These are phyloP conservation scores for Myodes glareolus DNA, from an alignment of 2,113 vertebrate genomes.

Conservation along the genomic window DNA sequence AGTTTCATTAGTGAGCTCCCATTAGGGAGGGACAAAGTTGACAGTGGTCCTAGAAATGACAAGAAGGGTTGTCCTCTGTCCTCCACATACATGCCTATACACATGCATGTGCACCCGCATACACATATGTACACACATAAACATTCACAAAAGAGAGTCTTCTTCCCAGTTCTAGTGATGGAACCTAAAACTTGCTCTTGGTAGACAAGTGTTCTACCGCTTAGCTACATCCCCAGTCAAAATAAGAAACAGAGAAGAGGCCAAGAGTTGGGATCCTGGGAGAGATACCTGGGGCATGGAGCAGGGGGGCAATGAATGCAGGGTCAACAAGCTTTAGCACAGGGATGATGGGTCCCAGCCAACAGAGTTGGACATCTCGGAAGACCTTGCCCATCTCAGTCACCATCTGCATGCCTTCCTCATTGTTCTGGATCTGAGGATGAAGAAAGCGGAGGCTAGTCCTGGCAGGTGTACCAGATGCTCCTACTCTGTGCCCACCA, in stretches of 20 bases:
- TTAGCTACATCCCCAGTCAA: neutral
- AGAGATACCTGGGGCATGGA: slow-evolving; percentile 71
- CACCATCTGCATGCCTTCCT: slow-evolving; percentile 85
- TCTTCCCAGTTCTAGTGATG: neutral
- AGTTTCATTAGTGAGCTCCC: neutral
- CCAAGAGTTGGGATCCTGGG: neutral
- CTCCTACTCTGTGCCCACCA: neutral
- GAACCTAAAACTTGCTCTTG: neutral
- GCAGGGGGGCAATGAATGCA: slow-evolving; percentile 37
- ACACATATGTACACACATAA: neutral
- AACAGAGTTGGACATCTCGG: slow-evolving; percentile 86
- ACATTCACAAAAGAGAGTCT: neutral
- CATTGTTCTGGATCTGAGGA: slow-evolving; percentile 80
- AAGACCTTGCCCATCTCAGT: slow-evolving; percentile 83
- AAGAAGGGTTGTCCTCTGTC: neutral
- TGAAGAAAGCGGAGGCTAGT: neutral
- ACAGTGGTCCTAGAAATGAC: neutral
- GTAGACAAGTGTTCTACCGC: neutral
- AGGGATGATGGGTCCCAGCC: slow-evolving; percentile 51
- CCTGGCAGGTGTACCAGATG: neutral
- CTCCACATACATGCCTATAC: neutral
- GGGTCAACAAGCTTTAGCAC: slow-evolving; percentile 68
- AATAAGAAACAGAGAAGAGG: neutral
- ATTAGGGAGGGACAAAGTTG: neutral
- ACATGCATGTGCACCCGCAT: neutral